A percentile compares a stretch with the other conserved stretches of the same genome.
phyloP scores from a whole-genome alignment of 2,797 vertebrate species.

The Centroberyx gerrardi region DNA sequence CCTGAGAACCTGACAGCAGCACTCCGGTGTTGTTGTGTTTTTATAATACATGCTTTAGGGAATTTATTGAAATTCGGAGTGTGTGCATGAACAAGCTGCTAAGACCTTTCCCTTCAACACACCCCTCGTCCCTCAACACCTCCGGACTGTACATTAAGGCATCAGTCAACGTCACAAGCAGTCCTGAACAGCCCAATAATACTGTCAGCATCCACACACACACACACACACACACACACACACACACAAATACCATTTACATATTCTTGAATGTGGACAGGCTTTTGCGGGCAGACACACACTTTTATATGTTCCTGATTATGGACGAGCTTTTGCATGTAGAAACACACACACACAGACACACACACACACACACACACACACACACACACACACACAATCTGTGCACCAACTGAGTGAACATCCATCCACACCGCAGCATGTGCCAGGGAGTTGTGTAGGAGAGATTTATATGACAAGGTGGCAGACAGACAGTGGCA shows the following conservation, averaged over 20 bases:
- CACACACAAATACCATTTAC: slow-evolving; percentile 14
- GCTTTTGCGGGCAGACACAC: slow-evolving; percentile 42
- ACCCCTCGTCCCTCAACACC: slow-evolving; percentile 42
- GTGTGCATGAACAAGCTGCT: background rate
- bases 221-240: slow-evolving; percentile 9
- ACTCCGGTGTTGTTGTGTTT: no score
- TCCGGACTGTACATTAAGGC: slow-evolving; percentile 3
- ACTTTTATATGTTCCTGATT: slow-evolving; percentile 48
- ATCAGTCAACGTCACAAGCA: slow-evolving; percentile 35
- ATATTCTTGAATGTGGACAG: slow-evolving; percentile 53
- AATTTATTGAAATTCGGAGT: no score
- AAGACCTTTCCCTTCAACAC: slow-evolving; percentile 9
- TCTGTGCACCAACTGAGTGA: slow-evolving; percentile 20
- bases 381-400: no score
- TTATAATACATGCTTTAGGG: no score
- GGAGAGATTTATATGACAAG: slow-evolving; percentile 66
- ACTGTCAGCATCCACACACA: slow-evolving; percentile 52
- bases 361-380: no score
- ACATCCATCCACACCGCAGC: slow-evolving; percentile 57
- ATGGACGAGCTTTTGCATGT: slow-evolving; percentile 30
- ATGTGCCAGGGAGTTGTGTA: slow-evolving; percentile 55
- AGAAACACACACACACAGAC: background rate
- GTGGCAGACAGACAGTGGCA: slow-evolving; percentile 65
- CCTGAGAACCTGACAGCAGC: no score
- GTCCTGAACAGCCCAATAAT: slow-evolving; percentile 46